Evolutionary conservation across 1,140 invertebrate species (phyloP).

Genomic region (Zaprionus tsacasi): DNA sequence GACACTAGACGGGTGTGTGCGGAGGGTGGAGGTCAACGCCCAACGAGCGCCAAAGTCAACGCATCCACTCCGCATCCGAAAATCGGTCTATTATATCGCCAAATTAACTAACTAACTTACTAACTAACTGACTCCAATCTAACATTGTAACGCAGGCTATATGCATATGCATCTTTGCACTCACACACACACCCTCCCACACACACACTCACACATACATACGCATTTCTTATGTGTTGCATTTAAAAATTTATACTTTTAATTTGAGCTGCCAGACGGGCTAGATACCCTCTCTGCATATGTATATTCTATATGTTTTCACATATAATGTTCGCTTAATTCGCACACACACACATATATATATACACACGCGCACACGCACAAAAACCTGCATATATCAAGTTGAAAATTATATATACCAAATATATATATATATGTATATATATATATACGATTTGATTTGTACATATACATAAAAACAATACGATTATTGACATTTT

Average conservation of each 20-base stretch:
- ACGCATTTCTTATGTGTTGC: conserved; percentile 22
- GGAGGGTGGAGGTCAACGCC: background rate
- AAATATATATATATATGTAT: conserved; percentile 11
- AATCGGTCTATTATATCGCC: too few species aligned
- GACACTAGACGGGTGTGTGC: conserved; percentile 53
- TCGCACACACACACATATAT: conserved; percentile 5
- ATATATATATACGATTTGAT: conserved; percentile 16
- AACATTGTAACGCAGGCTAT: conserved; percentile 21
- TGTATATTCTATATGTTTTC: conserved; percentile 11
- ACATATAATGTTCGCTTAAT: background rate
- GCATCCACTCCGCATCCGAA: background rate
- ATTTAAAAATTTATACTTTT: background rate
- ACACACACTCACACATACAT: conserved; percentile 1
- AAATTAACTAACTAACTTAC: background rate
- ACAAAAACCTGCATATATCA: conserved; percentile 11
- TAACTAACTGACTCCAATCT: conserved; percentile 12
- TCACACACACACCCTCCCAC: conserved; percentile 7
- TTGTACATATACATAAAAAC: conserved; percentile 29
- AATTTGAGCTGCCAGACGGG: background rate
- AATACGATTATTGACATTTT: conserved; percentile 4
- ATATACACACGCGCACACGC: background rate
- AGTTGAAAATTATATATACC: conserved; percentile 2
- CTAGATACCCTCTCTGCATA: background rate
- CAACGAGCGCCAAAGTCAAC: background rate
- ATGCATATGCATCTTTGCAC: background rate